Evolutionary conservation across 2,888 invertebrate genomes (phyloP).

Genomic region (Spisula subtruncata): DNA sequence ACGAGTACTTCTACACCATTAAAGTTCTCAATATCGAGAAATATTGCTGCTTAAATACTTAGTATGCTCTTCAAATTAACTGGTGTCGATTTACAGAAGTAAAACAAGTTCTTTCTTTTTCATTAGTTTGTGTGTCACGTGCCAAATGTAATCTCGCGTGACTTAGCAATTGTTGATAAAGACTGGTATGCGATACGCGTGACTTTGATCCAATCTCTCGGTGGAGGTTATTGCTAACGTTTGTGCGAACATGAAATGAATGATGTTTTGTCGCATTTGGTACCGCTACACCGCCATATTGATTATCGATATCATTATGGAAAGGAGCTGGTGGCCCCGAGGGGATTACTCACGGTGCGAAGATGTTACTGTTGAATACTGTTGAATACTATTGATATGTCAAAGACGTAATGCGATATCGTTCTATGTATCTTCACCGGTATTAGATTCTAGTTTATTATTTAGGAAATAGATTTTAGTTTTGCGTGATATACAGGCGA

Average conservation of each 20-base stretch:
- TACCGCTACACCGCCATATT: background rate
- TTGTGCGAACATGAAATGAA: background rate
- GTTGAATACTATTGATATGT: background rate
- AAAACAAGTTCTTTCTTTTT: too few relatives aligned
- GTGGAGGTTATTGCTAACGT: background rate
- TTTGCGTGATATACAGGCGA: too few relatives aligned
- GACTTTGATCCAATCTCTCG: background rate
- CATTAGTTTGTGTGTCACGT: background rate
- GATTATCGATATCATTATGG: background rate
- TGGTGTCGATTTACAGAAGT: too few relatives aligned
- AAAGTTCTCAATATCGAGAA: too few relatives aligned
- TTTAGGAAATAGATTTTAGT: too few relatives aligned
- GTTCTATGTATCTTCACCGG: too few relatives aligned
- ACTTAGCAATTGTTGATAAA: background rate
- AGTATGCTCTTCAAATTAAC: too few relatives aligned
- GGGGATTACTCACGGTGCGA: background rate
- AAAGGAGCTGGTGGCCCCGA: background rate
- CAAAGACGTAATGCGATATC: too few relatives aligned
- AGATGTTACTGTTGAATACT: background rate
- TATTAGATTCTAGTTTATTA: too few relatives aligned
- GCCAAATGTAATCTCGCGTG: background rate
- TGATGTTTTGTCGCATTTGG: background rate
- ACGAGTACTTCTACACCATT: too few relatives aligned
- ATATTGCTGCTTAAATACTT: too few relatives aligned
- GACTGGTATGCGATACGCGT: background rate